A percentile compares a stretch with the other conserved stretches of the same genome.
Evolutionary conservation across 2,888 invertebrate species (phyloP).

Genomic region (Spialia ferax): DNA sequence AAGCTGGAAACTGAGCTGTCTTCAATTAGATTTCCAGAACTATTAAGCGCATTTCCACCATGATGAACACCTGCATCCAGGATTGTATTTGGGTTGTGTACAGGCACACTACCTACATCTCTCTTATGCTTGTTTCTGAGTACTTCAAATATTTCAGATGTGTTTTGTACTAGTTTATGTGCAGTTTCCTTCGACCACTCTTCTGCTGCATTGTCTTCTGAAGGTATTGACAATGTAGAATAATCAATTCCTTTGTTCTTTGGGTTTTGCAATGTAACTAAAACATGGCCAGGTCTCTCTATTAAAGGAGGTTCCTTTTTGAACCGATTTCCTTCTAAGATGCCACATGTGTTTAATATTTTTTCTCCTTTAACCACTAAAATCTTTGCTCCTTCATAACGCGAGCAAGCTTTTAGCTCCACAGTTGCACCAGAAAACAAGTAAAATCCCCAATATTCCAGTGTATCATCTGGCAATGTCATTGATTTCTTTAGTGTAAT

Average conservation of each 20-base stretch:
- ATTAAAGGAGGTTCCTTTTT: conserved; percentile 88
- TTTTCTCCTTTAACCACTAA: conserved; percentile 93
- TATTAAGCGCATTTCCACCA: conserved; percentile 90
- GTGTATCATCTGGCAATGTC: conserved; percentile 93
- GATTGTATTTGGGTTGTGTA: conserved; percentile 82
- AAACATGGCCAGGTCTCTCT: conserved; percentile 86
- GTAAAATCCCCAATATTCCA: conserved; percentile 96
- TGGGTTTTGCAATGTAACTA: conserved; percentile 76
- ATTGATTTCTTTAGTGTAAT: conserved; percentile 93
- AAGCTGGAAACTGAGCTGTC: conserved; percentile 94
- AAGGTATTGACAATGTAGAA: conserved; percentile 18
- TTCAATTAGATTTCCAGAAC: conserved; percentile 74
- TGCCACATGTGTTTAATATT: conserved; percentile 91
- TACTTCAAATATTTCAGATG: conserved; percentile 36
- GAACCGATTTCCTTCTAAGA: conserved; percentile 90
- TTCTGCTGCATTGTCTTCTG: conserved; percentile 30
- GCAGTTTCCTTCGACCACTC: conserved; percentile 27
- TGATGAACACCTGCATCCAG: conserved; percentile 92
- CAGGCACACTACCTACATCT: conserved; percentile 61
- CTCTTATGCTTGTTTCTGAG: conserved; percentile 57
- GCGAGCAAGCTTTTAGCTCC: conserved; percentile 92
- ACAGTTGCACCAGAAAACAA: conserved; percentile 92
- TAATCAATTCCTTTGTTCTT: conserved; percentile 49
- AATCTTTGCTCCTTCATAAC: conserved; percentile 92
- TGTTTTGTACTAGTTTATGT: conserved; percentile 35